Conservation (phyloP, 2,113 vertebrate species). For the Cygnus atratus region DNA sequence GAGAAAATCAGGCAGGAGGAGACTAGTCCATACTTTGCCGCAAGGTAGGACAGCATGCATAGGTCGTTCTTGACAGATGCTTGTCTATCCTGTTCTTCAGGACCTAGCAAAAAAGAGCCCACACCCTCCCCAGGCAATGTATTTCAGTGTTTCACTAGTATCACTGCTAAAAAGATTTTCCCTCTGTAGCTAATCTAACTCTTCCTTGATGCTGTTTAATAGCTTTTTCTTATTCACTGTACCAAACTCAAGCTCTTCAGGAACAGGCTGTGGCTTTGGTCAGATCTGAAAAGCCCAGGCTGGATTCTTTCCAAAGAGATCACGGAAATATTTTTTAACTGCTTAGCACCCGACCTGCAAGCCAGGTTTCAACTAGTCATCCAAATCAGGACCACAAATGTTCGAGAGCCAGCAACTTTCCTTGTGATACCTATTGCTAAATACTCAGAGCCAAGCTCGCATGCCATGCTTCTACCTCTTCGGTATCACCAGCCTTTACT, state of each 20-base stretch:
- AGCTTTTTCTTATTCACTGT: neutral
- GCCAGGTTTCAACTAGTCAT: neutral
- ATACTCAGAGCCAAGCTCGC: neutral
- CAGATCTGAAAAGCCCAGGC: neutral
- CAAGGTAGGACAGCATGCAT: slow-evolving; percentile 15
- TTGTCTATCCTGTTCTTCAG: slow-evolving; percentile 43
- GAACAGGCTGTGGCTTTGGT: neutral
- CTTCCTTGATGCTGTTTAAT: neutral
- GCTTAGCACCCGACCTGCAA: neutral
- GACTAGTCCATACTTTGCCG: neutral
- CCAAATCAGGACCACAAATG: neutral
- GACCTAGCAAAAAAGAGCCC: neutral
- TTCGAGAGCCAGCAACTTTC: neutral
- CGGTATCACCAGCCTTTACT: neutral
- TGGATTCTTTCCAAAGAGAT: neutral
- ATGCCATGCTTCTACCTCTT: neutral
- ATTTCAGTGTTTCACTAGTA: neutral
- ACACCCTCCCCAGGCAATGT: neutral
- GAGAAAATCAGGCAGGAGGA: neutral
- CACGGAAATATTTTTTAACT: neutral
- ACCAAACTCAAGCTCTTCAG: neutral
- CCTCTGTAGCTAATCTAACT: neutral
- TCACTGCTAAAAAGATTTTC: neutral
- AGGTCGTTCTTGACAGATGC: slow-evolving; percentile 31
- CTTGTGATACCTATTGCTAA: neutral